Evolutionary conservation across 2,113 vertebrate genomes (phyloP).

Genomic region (Catharus minimus): DNA sequence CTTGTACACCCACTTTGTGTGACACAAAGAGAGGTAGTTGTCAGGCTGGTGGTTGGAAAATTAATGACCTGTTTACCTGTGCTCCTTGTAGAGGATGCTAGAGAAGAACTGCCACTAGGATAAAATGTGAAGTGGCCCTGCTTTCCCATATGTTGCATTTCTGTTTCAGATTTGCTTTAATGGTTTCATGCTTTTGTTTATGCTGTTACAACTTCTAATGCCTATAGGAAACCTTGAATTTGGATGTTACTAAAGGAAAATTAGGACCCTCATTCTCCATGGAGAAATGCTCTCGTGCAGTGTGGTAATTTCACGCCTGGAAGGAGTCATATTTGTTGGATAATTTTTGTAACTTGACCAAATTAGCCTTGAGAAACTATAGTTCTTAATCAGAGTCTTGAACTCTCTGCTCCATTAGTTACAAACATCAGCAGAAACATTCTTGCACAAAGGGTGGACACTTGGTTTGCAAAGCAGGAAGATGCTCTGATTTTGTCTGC

Average conservation of each 20-base stretch:
- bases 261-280: background rate
- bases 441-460: background rate
- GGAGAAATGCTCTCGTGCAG: conserved; percentile 3
- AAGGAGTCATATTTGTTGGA: background rate
- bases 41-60: background rate
- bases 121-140: background rate
- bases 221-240: background rate
- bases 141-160: background rate
- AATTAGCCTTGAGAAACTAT: conserved; percentile 15
- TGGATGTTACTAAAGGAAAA: background rate
- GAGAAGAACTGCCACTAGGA: background rate
- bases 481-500: background rate
- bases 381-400: background rate
- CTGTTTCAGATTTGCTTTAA: background rate
- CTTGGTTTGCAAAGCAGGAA: background rate
- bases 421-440: background rate
- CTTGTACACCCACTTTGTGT: background rate
- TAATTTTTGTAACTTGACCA: background rate
- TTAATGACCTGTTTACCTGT: background rate
- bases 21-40: background rate
- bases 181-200: background rate
- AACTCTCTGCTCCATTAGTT: background rate
- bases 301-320: conserved; percentile 42
- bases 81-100: background rate
- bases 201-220: background rate